Conservation (phyloP, 2,888 invertebrate genomes). For the Schrankia costaestrigalis region DNA sequence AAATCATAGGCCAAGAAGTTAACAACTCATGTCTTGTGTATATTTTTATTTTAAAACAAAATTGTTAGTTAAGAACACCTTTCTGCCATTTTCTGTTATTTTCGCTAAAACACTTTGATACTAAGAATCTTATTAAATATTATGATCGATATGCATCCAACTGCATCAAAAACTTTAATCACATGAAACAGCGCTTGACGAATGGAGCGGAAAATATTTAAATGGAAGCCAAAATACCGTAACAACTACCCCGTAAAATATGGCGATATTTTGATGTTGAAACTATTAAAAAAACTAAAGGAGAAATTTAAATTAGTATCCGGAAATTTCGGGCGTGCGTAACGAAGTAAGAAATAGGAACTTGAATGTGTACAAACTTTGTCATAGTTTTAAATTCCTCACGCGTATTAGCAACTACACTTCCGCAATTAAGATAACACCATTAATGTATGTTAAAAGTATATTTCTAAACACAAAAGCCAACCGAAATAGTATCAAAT, state of each 20-base stretch:
- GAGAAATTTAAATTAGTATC: constrained; percentile 64
- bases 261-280: constrained; percentile 53
- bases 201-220: constrained; percentile 78
- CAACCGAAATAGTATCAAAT: no score
- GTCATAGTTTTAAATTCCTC: constrained; percentile 52
- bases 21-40: no score
- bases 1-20: no score
- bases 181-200: constrained; percentile 68
- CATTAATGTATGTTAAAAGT: no score
- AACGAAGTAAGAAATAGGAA: constrained; percentile 54
- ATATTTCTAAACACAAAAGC: no score
- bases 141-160: constrained; percentile 34
- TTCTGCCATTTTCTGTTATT: no score
- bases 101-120: neutral
- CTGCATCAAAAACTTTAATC: constrained; percentile 64
- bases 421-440: constrained; percentile 35
- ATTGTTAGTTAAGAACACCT: no score
- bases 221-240: constrained; percentile 76
- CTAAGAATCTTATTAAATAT: constrained; percentile 6
- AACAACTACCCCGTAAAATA: constrained; percentile 69
- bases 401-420: constrained; percentile 38
- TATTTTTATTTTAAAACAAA: no score
- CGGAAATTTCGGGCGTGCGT: constrained; percentile 64
- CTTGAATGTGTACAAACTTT: constrained; percentile 53
- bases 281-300: constrained; percentile 42